phyloP scores from a whole-genome alignment of 2,888 invertebrate species.

The Trachelus tabidus region DNA sequence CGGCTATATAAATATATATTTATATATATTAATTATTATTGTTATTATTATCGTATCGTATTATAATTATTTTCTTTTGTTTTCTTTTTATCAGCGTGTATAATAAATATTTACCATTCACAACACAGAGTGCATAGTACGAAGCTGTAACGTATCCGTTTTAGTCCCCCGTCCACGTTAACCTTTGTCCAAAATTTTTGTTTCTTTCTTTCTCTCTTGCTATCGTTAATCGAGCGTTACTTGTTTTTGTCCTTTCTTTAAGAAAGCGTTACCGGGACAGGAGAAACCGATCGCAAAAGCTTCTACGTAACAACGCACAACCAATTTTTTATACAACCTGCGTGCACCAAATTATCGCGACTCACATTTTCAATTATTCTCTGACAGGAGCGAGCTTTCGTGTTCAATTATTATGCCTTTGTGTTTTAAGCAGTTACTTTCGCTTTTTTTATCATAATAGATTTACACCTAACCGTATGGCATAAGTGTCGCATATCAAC shows the following conservation, averaged over 20 bases:
- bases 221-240: neutral
- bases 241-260: neutral
- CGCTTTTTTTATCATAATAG: neutral
- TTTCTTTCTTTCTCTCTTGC: neutral
- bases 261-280: neutral
- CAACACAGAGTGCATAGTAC: conserved; percentile 67
- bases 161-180: conserved; percentile 15
- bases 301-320: conserved; percentile 63
- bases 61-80: neutral
- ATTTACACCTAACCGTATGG: neutral
- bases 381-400: conserved; percentile 7
- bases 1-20: conserved; percentile 60
- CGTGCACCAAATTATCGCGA: conserved; percentile 49
- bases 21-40: conserved; percentile 43
- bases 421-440: neutral
- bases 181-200: neutral
- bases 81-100: neutral
- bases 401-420: neutral
- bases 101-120: conserved; percentile 56
- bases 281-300: conserved; percentile 44
- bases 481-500: neutral
- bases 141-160: conserved; percentile 58
- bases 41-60: conserved; percentile 35
- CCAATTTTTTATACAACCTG: conserved; percentile 63
- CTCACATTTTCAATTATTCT: conserved; percentile 18